Evolutionary conservation across 2,888 invertebrate species (phyloP), one percentile per base, ranked within the genome.

Genomic region (Andrena praecox): DNA sequence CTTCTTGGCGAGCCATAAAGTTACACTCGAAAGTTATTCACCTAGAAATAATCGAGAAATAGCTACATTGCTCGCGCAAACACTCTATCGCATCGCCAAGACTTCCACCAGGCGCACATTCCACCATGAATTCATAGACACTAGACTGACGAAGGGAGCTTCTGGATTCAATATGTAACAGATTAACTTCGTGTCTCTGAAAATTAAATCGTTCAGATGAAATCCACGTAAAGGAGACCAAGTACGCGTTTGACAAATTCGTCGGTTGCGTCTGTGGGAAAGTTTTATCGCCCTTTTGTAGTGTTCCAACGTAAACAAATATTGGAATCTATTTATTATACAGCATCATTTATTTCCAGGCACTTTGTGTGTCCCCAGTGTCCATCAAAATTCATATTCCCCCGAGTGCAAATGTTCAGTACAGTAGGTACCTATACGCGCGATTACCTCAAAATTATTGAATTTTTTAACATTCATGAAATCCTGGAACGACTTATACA

Each of bases 101-200:
- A 82, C 97, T 96, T 0, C 97, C 98, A 0, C 95, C 95, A 24
- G 97, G 96, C 82, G 98, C 97, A 91, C 98, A 98, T 92, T 99
- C 98, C 48, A 99, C 97, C 96, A 98, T 98, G 94, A 99, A 99
- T 94, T 99, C 99, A 92, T 99, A 99, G 76, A 95, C 94, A 31
- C 96, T 96, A 16, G 95, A 96, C 52, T 96, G 95, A 80, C 98
- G 95, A 68, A 97, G 96, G 0, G 99, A 99, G 0, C 99, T 98
- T 42, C 98, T 95, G 0, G 99, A 99, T 94, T 99, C 99, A 81
- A 99, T 99, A 94, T 99, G 98, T 85, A 97, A 95, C 76, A 99
- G 95, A 94, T 99, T 99, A 20, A 99, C 96, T 68, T 94, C 91
- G 85, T 94, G 92, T 89, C 93, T 91, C 95, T 95, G 82, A 0